phyloP scores from a whole-genome alignment of 2,888 invertebrate genomes.

The Congeria kusceri region DNA sequence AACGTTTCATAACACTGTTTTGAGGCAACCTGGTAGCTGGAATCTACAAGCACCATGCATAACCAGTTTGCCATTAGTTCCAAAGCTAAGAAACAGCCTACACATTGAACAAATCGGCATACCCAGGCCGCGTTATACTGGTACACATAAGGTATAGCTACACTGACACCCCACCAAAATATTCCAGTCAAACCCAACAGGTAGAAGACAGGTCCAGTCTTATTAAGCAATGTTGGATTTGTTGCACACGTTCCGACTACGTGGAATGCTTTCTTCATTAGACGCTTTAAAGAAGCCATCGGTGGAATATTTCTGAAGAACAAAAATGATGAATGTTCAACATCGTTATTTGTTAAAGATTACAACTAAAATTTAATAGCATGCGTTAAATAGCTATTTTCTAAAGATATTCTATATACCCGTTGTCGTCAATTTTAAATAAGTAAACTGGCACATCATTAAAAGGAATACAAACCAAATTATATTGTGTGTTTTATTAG shows the following conservation, averaged over 20 bases:
- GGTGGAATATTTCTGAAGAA: too few species aligned
- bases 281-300: too few species aligned
- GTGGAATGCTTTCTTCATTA: too few species aligned
- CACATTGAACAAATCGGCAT: constrained; percentile 36
- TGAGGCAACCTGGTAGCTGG: constrained; percentile 57
- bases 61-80: constrained; percentile 79
- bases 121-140: constrained; percentile 35
- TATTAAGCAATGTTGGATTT: constrained; percentile 20
- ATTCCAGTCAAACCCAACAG: constrained; percentile 62
- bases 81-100: constrained; percentile 70
- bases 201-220: constrained; percentile 35
- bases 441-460: too few species aligned
- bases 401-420: too few species aligned
- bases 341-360: too few species aligned
- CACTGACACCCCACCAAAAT: constrained; percentile 64
- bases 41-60: constrained; percentile 74
- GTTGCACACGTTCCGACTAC: constrained; percentile 9
- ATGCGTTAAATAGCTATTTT: too few species aligned
- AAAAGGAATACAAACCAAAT: too few species aligned
- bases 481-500: too few species aligned
- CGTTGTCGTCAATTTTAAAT: too few species aligned
- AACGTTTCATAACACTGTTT: not conserved
- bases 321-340: too few species aligned
- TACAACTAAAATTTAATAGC: too few species aligned
- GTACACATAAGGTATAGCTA: constrained; percentile 76